phyloP scores from a whole-genome alignment of 2,888 invertebrate genomes.

The Macrophya annulata region DNA sequence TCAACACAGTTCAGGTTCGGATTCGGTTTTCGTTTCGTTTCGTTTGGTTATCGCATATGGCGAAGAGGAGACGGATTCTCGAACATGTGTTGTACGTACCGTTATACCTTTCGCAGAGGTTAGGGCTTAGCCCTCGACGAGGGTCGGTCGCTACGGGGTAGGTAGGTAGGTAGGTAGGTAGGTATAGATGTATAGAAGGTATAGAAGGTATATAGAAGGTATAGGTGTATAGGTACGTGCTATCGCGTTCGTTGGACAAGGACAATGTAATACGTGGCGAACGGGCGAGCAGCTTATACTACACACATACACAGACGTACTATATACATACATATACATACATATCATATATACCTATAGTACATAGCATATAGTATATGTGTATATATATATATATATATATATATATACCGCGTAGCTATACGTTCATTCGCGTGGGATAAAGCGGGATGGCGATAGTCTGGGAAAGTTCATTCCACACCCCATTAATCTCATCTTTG shows the following conservation, averaged over 20 bases:
- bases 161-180: neutral
- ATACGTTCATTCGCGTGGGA: conserved; percentile 21
- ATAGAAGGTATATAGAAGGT: neutral
- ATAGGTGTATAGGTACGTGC: neutral
- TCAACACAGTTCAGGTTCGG: neutral
- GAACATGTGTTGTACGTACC: conserved; percentile 49
- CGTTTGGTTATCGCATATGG: conserved; percentile 9
- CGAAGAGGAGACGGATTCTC: conserved; percentile 15
- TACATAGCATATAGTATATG: neutral
- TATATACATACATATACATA: neutral
- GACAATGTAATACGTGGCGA: conserved; percentile 22
- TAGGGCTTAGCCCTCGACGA: conserved; percentile 35
- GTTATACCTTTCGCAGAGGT: conserved; percentile 46
- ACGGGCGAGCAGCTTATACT: conserved; percentile 1
- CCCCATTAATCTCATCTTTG: conserved; percentile 66
- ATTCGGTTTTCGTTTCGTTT: neutral
- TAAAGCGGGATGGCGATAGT: conserved; percentile 47
- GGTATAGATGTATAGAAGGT: too few species aligned
- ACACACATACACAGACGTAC: neutral
- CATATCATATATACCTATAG: neutral
- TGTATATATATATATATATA: neutral
- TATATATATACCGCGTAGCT: neutral
- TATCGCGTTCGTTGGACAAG: neutral
- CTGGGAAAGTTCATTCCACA: conserved; percentile 59
- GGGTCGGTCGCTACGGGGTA: conserved; percentile 22